Evolutionary conservation across 2,888 invertebrate species (phyloP).

Genomic region (Tanytarsus gracilentus): DNA sequence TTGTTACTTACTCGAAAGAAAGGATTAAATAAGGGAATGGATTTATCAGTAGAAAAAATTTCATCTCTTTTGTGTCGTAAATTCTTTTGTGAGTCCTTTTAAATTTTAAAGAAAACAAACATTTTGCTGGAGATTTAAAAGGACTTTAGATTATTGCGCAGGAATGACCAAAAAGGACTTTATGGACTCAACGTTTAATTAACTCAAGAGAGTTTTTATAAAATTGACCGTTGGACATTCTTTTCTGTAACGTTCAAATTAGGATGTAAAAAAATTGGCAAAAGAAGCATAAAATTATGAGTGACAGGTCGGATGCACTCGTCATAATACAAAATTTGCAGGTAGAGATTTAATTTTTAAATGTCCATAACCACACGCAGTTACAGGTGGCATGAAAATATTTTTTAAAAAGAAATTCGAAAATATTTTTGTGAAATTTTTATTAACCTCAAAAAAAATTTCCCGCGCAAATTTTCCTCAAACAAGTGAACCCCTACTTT

Average conservation of each 20-base stretch:
- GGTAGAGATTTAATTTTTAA: slow-evolving; percentile 13
- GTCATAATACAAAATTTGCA: background rate
- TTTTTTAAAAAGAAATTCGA: background rate
- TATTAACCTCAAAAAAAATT: background rate
- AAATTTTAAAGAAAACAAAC: slow-evolving; percentile 20
- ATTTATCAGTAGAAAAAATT: slow-evolving; percentile 5
- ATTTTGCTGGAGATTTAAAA: background rate
- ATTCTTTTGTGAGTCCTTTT: background rate
- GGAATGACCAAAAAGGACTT: too few relatives aligned
- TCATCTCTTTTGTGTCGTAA: background rate
- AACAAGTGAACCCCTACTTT: background rate
- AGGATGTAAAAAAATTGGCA: background rate
- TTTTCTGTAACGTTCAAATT: too few relatives aligned
- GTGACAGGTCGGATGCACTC: background rate
- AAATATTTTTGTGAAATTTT: background rate
- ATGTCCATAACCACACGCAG: too few relatives aligned
- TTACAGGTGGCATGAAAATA: too few relatives aligned
- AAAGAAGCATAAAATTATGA: background rate
- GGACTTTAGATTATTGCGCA: background rate
- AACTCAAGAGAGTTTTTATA: too few relatives aligned
- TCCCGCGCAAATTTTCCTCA: background rate
- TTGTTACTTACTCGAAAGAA: slow-evolving; percentile 16
- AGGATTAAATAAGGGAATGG: background rate
- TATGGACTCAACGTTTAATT: too few relatives aligned
- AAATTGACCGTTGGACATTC: too few relatives aligned